phyloP scores from a whole-genome alignment of 2,113 vertebrate species.

The Lycocorax pyrrhopterus region DNA sequence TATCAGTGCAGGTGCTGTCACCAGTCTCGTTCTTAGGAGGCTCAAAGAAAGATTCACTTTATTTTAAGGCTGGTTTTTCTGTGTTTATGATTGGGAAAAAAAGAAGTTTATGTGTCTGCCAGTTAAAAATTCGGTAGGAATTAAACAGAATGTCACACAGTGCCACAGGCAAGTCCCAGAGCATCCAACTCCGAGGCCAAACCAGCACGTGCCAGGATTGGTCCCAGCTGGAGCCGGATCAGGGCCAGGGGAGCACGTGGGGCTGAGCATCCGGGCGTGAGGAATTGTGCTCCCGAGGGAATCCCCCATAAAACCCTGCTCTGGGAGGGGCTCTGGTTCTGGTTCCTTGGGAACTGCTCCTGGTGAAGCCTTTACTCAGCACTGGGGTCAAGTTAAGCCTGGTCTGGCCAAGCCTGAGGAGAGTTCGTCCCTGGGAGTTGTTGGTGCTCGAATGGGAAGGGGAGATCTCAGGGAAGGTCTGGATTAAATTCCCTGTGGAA shows the following conservation, averaged over 20 bases:
- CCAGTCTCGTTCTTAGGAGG: not conserved
- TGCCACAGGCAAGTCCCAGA: not conserved
- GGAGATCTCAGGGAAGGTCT: not conserved
- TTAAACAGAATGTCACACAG: not conserved
- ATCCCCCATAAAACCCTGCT: not conserved
- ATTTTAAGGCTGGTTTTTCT: not conserved
- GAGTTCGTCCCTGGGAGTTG: not conserved
- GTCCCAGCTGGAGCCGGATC: not conserved
- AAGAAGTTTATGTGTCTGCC: not conserved
- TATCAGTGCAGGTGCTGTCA: not conserved
- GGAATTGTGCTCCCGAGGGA: not conserved
- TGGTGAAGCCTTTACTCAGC: rapidly evolving
- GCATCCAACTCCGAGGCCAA: not conserved
- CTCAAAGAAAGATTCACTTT: not conserved
- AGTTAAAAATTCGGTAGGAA: not conserved
- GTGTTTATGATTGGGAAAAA: not conserved
- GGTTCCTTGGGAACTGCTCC: rapidly evolving
- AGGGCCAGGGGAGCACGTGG: not conserved
- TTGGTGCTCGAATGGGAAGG: rapidly evolving
- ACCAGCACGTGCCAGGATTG: not conserved
- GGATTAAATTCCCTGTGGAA: rapidly evolving
- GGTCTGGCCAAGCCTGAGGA: too few relatives aligned
- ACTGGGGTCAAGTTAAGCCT: rapidly evolving
- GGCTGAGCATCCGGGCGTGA: not conserved
- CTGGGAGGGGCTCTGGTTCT: rapidly evolving